Conservation (phyloP, 2,113 vertebrate species). For the Pterocles burchelli region DNA sequence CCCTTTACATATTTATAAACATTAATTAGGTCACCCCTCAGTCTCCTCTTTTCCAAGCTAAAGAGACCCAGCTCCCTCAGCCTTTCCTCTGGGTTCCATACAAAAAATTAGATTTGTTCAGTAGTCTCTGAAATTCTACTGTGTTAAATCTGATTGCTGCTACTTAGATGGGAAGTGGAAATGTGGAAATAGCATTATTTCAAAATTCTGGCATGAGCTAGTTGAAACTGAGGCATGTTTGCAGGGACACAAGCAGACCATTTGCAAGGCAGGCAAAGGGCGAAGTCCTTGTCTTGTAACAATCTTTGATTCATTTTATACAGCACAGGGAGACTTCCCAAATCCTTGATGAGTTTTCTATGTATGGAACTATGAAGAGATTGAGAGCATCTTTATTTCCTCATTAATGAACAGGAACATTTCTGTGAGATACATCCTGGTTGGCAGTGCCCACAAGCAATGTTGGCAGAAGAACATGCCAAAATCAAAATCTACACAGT, state of each 20-base stretch:
- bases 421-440: background rate
- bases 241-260: background rate
- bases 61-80: no score
- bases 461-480: background rate
- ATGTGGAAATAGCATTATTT: background rate
- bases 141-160: background rate
- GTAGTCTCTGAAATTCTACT: background rate
- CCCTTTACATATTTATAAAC: no score
- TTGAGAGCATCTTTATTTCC: background rate
- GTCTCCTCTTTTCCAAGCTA: no score
- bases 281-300: background rate
- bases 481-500: background rate
- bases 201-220: background rate
- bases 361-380: background rate
- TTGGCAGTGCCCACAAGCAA: background rate
- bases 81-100: background rate
- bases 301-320: background rate
- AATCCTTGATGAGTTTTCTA: background rate
- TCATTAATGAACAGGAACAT: background rate
- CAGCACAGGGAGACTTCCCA: background rate
- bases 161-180: background rate
- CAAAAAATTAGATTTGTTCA: background rate
- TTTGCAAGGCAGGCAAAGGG: background rate
- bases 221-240: background rate
- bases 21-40: no score